These are phyloP conservation scores for Ia io DNA, from an alignment of 2,113 vertebrate genomes.

Conservation along the genomic window DNA sequence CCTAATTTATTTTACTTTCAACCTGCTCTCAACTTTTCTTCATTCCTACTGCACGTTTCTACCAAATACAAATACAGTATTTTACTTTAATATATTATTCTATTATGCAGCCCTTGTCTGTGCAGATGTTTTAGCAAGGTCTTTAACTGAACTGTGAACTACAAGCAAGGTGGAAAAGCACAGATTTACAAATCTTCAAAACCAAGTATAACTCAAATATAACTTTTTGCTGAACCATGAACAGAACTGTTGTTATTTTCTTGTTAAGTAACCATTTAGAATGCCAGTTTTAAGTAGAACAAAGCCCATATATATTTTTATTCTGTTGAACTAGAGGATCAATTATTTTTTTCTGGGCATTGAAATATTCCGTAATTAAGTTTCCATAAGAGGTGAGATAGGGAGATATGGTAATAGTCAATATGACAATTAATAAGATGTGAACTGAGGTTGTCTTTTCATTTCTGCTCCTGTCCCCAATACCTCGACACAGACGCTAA, in stretches of 20 bases:
- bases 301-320: neutral
- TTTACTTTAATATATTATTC: conserved; percentile 8
- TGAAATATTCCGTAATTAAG: neutral
- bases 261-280: neutral
- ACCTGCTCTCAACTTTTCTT: neutral
- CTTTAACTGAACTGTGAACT: conserved; percentile 15
- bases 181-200: neutral
- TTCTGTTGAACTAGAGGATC: neutral
- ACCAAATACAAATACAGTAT: conserved; percentile 1
- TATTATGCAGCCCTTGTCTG: neutral
- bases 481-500: neutral
- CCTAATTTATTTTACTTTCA: conserved; percentile 48
- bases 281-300: conserved; percentile 17
- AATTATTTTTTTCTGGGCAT: neutral
- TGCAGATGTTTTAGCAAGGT: neutral
- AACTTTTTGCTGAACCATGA: neutral
- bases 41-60: neutral
- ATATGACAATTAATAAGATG: no score
- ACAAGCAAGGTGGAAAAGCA: neutral
- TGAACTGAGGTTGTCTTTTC: no score
- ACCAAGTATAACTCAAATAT: neutral
- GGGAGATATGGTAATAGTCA: no score
- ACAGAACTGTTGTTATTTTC: neutral
- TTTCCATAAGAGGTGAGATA: no score
- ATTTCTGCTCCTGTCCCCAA: neutral